Base-by-base conservation (phyloP, 2,113 vertebrate genomes). In the Xyrauchen texanus region DNA sequence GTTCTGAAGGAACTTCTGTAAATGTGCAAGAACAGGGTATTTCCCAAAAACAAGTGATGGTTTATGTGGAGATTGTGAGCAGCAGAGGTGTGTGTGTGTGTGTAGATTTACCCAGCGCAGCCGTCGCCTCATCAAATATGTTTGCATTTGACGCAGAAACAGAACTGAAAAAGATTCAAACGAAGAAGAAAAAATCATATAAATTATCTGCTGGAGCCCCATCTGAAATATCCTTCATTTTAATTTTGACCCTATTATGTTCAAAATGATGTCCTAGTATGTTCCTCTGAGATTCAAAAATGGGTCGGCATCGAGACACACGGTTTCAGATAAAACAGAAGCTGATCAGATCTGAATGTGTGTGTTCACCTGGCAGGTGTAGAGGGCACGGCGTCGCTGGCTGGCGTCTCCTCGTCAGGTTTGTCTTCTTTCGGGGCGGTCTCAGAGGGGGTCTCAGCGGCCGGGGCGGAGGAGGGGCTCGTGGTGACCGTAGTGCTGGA, bases 41-140 rank as follows among this genome's bases (percentile, higher is more conserved):
- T 8, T 10, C 51, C 4, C 9, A 8, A 53, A 0, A 53, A 53
- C 51, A 10, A 10, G 51, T 10, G 9, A 53, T 57, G 55, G 55
- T 57, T n/a, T 57, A 13, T 57, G 13, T 15, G 55, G 55, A 58
- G 13, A 10, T 4, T 53, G 47, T 49, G 47, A 49, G 5, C 47
- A 7, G 47, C 47, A 49, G 8, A 7, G n/a, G n/a, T n/a, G n/a
- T n/a, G n/a, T n/a, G n/a, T n/a, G n/a, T 49, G 51, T 2, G 9
- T 10, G 51, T 9, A 53, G 9, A 15, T 58, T 94, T 93, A 99
- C 96, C 96, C 87, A 98, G 93, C 85, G 93, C 96, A 89, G 96
- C 97, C 88, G 96, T 96, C 62, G 97, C 97, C 91, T 98, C 97
- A 82, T 95, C 95, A 89, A 99, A 96, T 85, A 99, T 93, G 86